Conservation (phyloP, 1,140 invertebrate genomes). For the Lasioglossum albipes region DNA sequence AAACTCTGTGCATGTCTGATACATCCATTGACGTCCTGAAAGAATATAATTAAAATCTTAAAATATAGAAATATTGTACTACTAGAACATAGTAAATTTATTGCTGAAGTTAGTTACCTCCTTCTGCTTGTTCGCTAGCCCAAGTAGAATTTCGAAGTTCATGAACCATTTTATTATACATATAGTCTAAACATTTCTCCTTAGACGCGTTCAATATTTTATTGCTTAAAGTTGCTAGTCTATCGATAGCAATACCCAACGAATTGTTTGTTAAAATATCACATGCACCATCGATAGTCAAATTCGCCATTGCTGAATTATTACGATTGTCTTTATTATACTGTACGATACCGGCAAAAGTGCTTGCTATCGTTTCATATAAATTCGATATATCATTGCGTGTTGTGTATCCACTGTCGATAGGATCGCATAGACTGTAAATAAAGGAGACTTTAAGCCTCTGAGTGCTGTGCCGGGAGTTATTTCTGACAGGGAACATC, state of each 20-base stretch:
- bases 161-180: constrained; percentile 89
- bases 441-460: constrained; percentile 21
- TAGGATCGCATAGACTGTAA: constrained; percentile 88
- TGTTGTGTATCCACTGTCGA: constrained; percentile 82
- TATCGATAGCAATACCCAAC: constrained; percentile 83
- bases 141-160: constrained; percentile 87
- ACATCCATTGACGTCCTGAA: constrained; percentile 92
- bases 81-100: background rate
- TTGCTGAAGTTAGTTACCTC: constrained; percentile 78
- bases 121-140: constrained; percentile 82
- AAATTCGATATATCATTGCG: constrained; percentile 89
- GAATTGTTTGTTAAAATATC: constrained; percentile 86
- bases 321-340: constrained; percentile 96
- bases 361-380: constrained; percentile 89
- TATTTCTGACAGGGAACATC: too few relatives aligned
- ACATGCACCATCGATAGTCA: constrained; percentile 91
- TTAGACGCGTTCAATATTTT: constrained; percentile 85
- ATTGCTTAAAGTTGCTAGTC: constrained; percentile 87
- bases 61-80: too few relatives aligned
- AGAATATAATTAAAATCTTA: constrained; percentile 8
- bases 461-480: too few relatives aligned
- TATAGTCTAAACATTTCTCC: constrained; percentile 91
- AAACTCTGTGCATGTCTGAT: constrained; percentile 97
- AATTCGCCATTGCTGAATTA: constrained; percentile 82
- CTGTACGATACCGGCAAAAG: constrained; percentile 93